Evolutionary conservation across 2,797 vertebrate species (phyloP).

Genomic region (Limnodromus scolopaceus): DNA sequence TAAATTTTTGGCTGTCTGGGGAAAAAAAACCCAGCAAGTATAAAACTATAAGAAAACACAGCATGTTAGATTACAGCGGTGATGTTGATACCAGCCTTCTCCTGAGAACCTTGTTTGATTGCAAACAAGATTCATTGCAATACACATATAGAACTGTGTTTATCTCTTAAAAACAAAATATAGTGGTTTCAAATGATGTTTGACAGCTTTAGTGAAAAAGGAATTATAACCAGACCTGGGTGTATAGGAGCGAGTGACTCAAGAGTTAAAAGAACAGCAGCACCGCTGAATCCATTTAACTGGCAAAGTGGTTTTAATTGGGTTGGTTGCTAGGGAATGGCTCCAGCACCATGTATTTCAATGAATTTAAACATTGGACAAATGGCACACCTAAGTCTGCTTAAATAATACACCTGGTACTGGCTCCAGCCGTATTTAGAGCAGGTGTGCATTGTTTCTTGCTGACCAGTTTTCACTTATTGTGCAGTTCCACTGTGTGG

Average conservation of each 20-base stretch:
- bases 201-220: not conserved
- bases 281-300: slow-evolving; percentile 28
- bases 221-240: not conserved
- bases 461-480: not conserved
- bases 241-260: not conserved
- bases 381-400: slow-evolving; percentile 38
- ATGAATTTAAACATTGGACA: slow-evolving; percentile 14
- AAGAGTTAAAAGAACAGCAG: slow-evolving; percentile 2
- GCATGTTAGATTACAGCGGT: not conserved
- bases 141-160: not conserved
- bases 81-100: not conserved
- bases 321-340: slow-evolving; percentile 74
- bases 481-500: not conserved
- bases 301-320: slow-evolving; percentile 73
- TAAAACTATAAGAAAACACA: not conserved
- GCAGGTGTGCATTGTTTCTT: not conserved
- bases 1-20: not conserved
- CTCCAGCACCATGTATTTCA: not conserved
- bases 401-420: not conserved
- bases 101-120: not conserved
- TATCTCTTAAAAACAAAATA: not conserved
- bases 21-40: not conserved
- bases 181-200: not conserved
- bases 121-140: not conserved
- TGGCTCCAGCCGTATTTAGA: not conserved